Base-by-base conservation (phyloP, 2,113 vertebrate species). In the Xiphorhynchus elegans region DNA sequence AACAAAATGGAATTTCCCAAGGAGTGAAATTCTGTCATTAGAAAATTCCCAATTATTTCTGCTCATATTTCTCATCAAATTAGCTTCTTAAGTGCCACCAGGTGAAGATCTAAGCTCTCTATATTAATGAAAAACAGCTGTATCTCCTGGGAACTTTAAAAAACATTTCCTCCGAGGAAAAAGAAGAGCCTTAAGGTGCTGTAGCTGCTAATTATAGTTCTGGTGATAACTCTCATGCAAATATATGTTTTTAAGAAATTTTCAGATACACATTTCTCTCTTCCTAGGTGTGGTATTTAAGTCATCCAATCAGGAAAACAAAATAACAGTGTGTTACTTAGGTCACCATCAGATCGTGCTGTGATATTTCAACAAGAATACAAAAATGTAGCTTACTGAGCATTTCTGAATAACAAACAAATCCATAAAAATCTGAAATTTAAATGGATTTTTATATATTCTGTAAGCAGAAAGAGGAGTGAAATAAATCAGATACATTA, bases 401-500 rank as follows among this genome's bases (percentile, higher is more conserved):
- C 37, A 72, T 25, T 84, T 78, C 68, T 81, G 74, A 78, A 81
- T 72, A 94, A 78, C 75, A 94, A 96, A 86, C 26, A 88, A 79
- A 90, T 75, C 35, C 67, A 81, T 81, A 86, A 74, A 93, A 81
- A 75, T 76, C 19, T 83, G 59, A 95, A 93, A 89, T 80, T 67
- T 93, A 88, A 78, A 95, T 93, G 47, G 35, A 39, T 86, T 72
- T 83, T 93, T 80, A 90, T 52, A 75, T 78, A 80, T 70, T 68
- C 37, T 3, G 17, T 39, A 93, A 86, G 80, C 7, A 90, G 67
- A 62, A 93, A 76, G 80, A 25, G 5, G 28, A 90, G 17, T 29
- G 26, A 92, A 94, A 95, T 93, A 95, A 93, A 96, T 95, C 75
- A 91, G 77, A 91, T 63, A 66, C 13, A 63, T 94, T 95, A 93